phyloP scores from a whole-genome alignment of 1,140 invertebrate species.

The Acromyrmex echinatior region DNA sequence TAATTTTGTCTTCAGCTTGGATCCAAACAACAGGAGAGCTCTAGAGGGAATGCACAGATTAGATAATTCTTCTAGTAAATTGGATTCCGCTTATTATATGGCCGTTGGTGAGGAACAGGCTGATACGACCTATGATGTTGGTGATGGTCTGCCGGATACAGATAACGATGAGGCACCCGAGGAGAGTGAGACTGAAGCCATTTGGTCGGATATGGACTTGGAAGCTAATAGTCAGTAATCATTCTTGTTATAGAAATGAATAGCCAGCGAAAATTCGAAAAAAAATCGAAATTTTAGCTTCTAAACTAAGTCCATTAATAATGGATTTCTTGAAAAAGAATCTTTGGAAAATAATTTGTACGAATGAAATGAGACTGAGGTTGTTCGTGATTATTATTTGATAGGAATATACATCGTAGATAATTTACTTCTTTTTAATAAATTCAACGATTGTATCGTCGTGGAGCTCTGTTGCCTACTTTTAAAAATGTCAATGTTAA shows the following conservation, averaged over 20 bases:
- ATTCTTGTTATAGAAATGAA: not conserved
- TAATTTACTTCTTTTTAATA: constrained; percentile 26
- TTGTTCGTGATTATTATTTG: constrained; percentile 33
- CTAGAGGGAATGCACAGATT: constrained; percentile 90
- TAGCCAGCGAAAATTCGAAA: not conserved
- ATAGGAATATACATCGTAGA: constrained; percentile 9
- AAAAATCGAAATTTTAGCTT: not conserved
- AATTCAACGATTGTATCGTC: constrained; percentile 16
- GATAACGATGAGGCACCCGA: constrained; percentile 87
- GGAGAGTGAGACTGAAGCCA: constrained; percentile 89
- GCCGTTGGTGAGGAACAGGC: constrained; percentile 87
- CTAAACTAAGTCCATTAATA: not conserved
- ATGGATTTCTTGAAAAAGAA: not conserved
- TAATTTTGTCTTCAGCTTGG: constrained; percentile 86
- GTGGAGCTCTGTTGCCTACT: not conserved
- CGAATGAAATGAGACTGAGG: constrained; percentile 11
- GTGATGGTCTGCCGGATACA: constrained; percentile 86
- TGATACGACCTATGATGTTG: constrained; percentile 88
- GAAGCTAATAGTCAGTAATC: constrained; percentile 86
- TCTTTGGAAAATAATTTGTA: not conserved
- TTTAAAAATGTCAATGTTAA: constrained; percentile 28
- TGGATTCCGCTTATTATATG: constrained; percentile 87
- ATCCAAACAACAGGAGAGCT: constrained; percentile 90
- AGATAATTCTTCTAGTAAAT: constrained; percentile 88
- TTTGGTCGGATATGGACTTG: constrained; percentile 88